Base-by-base conservation (phyloP, 2,113 vertebrate genomes). In the Proterorhinus semilunaris region DNA sequence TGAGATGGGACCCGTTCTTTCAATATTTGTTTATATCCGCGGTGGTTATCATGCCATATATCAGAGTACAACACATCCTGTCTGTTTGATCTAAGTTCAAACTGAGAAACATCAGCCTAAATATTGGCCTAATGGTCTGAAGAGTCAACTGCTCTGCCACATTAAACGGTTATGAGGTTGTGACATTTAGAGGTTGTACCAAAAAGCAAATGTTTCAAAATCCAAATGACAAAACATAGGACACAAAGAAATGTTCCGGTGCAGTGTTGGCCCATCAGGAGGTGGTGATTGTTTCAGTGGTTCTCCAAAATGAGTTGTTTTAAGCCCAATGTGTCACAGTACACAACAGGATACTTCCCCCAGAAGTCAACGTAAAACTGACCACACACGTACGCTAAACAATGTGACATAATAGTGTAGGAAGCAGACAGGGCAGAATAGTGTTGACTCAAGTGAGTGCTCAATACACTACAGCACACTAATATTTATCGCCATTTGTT, bases 1-100 rank as follows among this genome's bases (percentile, higher is more conserved):
- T 61, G 43, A 62, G 64, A 48, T 65, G 0, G 15, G 27, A 21
- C 72, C 44, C 53, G 5, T 1, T 36, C 27, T 36, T 36, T 76
- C 75, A 70, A 71, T 83, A 71, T 82, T 83, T 83, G 75, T 83
- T 83, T 80, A 75, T 66, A 70, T 78, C 62, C 65, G 61, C 55
- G 11, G 36, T 7, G 8, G 42, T 62, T 88, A 90, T 87, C 82
- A 53, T 58, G 16, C 68, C 59, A 75, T 66, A 57, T 66, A 83
- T 90, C 82, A 65, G 73, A 65, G 73, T 65, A 68, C 72, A 79
- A 80, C 85, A 84, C 82, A 86, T 89, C 88, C 86, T 87, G 83
- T 79, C 83, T 76, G 71, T 81, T 63, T 69, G 71, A 72, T 69
- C 49, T 68, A 17, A 71, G 51, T 49, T 65, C 71, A 72, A 62